Base-by-base conservation (phyloP, 2,113 vertebrate species). In the Lepidothrix coronata region DNA sequence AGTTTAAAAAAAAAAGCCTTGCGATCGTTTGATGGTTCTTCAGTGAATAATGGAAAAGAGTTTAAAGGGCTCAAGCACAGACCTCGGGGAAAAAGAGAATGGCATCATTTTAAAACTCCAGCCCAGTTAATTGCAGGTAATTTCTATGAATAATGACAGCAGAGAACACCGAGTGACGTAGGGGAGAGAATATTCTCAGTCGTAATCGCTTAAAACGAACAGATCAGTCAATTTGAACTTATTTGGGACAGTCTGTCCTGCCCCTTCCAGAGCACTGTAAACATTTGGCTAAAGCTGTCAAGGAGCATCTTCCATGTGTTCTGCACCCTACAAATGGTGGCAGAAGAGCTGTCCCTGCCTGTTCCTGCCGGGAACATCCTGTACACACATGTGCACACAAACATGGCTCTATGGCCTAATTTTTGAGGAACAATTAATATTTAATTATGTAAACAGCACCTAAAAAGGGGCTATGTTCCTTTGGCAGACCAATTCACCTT, bases 41-140 rank as follows among this genome's bases (percentile, higher is more conserved):
- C 75, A 51, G 73, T 49, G 21, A 52, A 55, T 67, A 92, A 88
- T 5, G 55, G 68, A 67, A 75, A 75, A 89, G 61, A 14, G 15
- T 85, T 88, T 48, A 31, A 59, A 89, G 39, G 31, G 43, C 54
- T 83, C 44, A 59, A 43, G 39, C 55, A 77, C 48, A 85, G 37
- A 57, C 28, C 77, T 11, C 17, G 37, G 13, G 28, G 24, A 35
- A 37, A 71, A 83, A 88, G 55, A 37, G 72, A 92, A 90, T 5
- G 71, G 68, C 72, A 92, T 77, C 82, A 84, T 67, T 67, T 35
- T 43, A 85, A 89, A 72, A 28, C 37, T 11, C 39, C 75, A 81
- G 72, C 52, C 51, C 4, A 5, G 67, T 81, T 95, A 96, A 93
- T 72, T 92, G 51, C 82, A 90, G 57, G 65, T 74, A 86, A 93